These are phyloP conservation scores for Cavia aperea DNA, from an alignment of 2,113 vertebrate genomes.

Conservation along the genomic window DNA sequence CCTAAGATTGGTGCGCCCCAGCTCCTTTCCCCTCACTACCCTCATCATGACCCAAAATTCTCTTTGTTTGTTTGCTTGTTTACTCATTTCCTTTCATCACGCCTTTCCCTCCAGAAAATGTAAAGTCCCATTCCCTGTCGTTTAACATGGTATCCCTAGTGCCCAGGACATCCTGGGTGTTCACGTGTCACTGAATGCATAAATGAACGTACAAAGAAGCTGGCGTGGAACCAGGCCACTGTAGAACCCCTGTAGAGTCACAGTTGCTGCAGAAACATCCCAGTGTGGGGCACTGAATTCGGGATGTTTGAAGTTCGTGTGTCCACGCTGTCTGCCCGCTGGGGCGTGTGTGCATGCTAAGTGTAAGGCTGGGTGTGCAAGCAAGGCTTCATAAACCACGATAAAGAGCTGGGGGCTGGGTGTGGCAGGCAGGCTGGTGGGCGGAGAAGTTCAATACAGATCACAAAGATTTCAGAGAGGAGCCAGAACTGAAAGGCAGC, in stretches of 20 bases:
- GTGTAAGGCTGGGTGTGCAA: not conserved
- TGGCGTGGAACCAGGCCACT: not conserved
- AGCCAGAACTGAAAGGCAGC: conserved; percentile 26
- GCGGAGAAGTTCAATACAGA: conserved; percentile 29
- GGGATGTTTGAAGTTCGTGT: not conserved
- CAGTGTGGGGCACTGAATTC: not conserved
- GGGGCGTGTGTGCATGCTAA: not conserved
- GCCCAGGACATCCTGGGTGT: not conserved
- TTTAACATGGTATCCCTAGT: not conserved
- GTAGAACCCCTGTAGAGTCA: not conserved
- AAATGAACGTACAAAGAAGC: not conserved
- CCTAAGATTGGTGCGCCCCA: not conserved
- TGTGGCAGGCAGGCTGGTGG: not conserved
- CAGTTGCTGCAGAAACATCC: not conserved
- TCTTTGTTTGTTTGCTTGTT: not conserved
- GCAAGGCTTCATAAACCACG: not conserved
- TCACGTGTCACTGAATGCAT: not conserved
- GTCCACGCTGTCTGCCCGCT: not conserved
- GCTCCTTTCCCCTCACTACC: not conserved
- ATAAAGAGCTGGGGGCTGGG: not conserved
- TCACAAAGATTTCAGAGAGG: conserved; percentile 26
- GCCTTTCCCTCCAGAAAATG: not conserved
- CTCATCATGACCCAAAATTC: not conserved
- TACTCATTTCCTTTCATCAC: not conserved
- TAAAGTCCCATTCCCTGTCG: not conserved